Percentiles rank a stretch among this genome's conserved stretches.
Evolutionary conservation across 2,113 vertebrate genomes (phyloP).

Genomic region (Otocyon megalotis): DNA sequence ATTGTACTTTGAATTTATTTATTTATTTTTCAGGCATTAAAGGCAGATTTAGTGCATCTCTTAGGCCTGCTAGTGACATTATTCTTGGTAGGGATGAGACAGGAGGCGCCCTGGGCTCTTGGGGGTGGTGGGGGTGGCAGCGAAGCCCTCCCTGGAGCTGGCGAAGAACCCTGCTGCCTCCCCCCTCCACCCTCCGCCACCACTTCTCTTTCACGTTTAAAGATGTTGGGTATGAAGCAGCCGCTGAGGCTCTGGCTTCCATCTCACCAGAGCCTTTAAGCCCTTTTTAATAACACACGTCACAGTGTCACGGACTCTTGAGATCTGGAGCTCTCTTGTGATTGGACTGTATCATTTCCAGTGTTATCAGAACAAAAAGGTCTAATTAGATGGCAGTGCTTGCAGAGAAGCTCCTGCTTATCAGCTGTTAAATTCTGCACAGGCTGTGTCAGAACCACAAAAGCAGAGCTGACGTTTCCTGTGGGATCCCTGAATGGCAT

Average conservation of each 20-base stretch:
- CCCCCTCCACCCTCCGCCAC: background rate
- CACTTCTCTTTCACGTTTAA: background rate
- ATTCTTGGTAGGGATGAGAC: background rate
- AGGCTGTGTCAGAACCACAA: constrained; percentile 69
- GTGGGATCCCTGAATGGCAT: background rate
- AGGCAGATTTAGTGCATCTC: background rate
- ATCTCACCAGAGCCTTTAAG: constrained; percentile 49
- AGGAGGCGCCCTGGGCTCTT: rapidly evolving
- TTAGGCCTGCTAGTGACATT: background rate
- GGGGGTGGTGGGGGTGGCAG: background rate
- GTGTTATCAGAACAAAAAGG: constrained; percentile 72
- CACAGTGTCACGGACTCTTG: constrained; percentile 60
- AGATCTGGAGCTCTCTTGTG: constrained; percentile 35
- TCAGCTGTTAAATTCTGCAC: constrained; percentile 84
- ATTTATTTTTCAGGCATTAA: background rate
- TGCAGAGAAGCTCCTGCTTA: constrained; percentile 70
- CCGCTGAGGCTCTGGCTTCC: constrained; percentile 52
- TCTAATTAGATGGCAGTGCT: constrained; percentile 65
- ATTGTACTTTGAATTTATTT: background rate
- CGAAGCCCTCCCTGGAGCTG: background rate
- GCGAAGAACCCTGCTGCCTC: background rate
- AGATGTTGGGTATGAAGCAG: constrained; percentile 39
- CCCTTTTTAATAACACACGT: constrained; percentile 64
- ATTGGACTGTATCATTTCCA: constrained; percentile 58
- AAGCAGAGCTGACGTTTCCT: constrained; percentile 62